Evolutionary conservation across 2,888 invertebrate species (phyloP), one percentile per base, ranked within the genome.

Genomic region (Sthenelais limicola): DNA sequence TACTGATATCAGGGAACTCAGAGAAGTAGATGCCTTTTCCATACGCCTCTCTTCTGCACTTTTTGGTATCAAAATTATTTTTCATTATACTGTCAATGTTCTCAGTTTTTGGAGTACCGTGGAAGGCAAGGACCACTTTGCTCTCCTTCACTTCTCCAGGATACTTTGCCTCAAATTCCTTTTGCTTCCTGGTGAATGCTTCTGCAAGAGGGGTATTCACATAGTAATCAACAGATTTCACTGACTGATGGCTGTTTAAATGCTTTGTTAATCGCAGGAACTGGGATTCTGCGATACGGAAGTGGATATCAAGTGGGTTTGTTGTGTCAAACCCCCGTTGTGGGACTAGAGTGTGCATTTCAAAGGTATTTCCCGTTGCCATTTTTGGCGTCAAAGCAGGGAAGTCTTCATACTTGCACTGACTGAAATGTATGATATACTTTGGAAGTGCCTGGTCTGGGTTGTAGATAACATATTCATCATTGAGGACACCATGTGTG

Each of bases 261-360:
- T 48, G 24, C 48, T 48, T 30, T 21, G 38, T 33, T 26, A 73
- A 28, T 24, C 73, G 26, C 7, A 62, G 62, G 48, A 75, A 73
- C 38, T 75, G 75, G 18, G 75, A 74, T 54, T 74, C 75, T 3
- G 73, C 75, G 7, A 75, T 49, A 15, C 73, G 68, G 33, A 68
- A 75, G 33, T 75, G 71, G 5, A 66, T n/a, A 3, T 73, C 67
- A 26, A 62, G 7, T 9, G 66, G 67, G 62, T 73, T 71, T 12
- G 38, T 35, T 15, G 18, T 12, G 21, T 35, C 32, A 2, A 68
- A 26, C 4, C 47, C n/a, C 7, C 74, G 32, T 35, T 30, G 52
- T 21, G 71, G 32, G n/a, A 21, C 21, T 15, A 71, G 24, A 26
- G n/a, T 28, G n/a, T 54, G 33, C 5, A 12, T 38, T n/a, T 18